Percentiles rank a stretch among this genome's conserved stretches.
These are phyloP conservation scores for Ormyrus nitidulus DNA, from an alignment of 2,888 invertebrate species.

Conservation along the genomic window DNA sequence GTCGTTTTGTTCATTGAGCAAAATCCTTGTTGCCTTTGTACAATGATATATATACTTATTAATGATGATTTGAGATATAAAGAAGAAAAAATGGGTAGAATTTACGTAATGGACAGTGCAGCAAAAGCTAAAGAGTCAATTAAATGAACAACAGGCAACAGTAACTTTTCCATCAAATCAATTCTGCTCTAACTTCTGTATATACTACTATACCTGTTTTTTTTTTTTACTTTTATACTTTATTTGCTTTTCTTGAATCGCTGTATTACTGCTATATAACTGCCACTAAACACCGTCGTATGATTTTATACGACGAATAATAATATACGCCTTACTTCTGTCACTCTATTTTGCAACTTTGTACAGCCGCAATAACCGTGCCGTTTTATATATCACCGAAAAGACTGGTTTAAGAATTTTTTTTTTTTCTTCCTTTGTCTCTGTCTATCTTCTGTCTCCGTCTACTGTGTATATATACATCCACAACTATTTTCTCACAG, in stretches of 20 bases:
- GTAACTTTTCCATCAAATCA: constrained; percentile 40
- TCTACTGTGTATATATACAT: constrained; percentile 34
- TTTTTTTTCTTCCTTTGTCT: constrained; percentile 38
- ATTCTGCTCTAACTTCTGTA: constrained; percentile 18
- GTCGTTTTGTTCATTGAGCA: constrained; percentile 49
- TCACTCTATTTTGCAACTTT: constrained; percentile 20
- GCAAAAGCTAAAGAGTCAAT: constrained; percentile 36
- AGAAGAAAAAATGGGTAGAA: constrained; percentile 17
- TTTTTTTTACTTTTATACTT: constrained; percentile 8
- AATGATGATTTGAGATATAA: background rate
- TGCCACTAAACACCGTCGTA: constrained; percentile 15
- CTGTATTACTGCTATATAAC: constrained; percentile 18
- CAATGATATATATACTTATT: background rate
- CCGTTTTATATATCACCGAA: constrained; percentile 3
- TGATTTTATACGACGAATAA: background rate
- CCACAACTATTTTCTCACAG: constrained; percentile 25
- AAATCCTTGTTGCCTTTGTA: constrained; percentile 34
- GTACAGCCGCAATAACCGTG: background rate
- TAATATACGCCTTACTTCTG: constrained; percentile 5
- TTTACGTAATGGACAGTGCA: constrained; percentile 38
- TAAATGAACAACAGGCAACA: constrained; percentile 43
- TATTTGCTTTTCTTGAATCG: background rate
- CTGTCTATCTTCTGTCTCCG: constrained; percentile 36
- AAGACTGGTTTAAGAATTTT: constrained; percentile 16
- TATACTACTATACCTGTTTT: constrained; percentile 4